A percentile compares a stretch with the other conserved stretches of the same genome.
Conservation (phyloP, 2,797 vertebrate genomes). For the Gobio occitaniae region DNA sequence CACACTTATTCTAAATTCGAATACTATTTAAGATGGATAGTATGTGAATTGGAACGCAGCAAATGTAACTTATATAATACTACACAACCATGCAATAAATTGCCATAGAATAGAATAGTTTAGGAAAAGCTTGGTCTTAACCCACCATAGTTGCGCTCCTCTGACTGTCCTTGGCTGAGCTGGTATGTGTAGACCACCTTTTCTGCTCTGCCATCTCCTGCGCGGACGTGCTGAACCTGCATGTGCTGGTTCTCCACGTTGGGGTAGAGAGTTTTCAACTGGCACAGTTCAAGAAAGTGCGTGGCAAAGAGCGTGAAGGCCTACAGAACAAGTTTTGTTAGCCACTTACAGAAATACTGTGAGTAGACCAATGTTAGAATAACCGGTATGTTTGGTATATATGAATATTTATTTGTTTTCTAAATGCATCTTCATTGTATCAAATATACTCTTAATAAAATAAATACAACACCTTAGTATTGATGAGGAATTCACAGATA, state of each 20-base stretch:
- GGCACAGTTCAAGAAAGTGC: slow-evolving; percentile 95
- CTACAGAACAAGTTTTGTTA: slow-evolving; percentile 70
- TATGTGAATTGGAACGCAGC: not conserved
- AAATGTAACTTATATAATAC: not conserved
- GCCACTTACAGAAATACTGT: not conserved
- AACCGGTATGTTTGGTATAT: not conserved
- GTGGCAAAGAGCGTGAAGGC: slow-evolving; percentile 96
- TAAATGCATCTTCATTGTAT: not conserved
- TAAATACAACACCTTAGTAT: slow-evolving; percentile 85
- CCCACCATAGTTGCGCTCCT: slow-evolving; percentile 82
- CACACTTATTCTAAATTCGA: not conserved
- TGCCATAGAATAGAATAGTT: not conserved
- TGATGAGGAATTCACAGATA: slow-evolving; percentile 92
- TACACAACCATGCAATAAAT: not conserved
- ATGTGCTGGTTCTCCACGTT: slow-evolving; percentile 96
- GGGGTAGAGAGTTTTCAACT: slow-evolving; percentile 88
- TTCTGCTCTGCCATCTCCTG: slow-evolving; percentile 77
- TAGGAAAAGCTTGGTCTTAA: not conserved
- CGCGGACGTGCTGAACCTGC: slow-evolving; percentile 89
- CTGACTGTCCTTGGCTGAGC: slow-evolving; percentile 87
- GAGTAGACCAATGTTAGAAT: not conserved
- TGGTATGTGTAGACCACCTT: slow-evolving; percentile 88
- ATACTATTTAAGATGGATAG: not conserved
- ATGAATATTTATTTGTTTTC: not conserved
- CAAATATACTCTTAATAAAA: not conserved